phyloP scores from a whole-genome alignment of 1,140 invertebrate species.

The Drosophila ohnishii region DNA sequence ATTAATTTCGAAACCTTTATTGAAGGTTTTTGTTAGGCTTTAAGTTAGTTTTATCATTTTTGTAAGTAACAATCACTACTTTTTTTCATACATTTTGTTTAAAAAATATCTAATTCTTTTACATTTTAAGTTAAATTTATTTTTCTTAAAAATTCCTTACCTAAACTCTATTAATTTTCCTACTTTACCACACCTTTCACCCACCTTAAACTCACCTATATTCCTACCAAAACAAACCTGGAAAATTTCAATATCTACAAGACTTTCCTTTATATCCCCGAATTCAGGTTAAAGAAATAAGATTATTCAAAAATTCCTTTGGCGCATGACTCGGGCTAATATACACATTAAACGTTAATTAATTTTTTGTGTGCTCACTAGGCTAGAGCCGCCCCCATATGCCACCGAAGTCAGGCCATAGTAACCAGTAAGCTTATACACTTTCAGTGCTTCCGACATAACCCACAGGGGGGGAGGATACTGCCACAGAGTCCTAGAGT shows the following conservation, averaged over 20 bases:
- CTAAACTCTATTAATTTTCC: accelerated
- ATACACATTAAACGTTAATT: slow-evolving; percentile 40
- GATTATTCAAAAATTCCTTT: slow-evolving; percentile 7
- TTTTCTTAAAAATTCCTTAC: no score
- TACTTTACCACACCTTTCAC: not conserved
- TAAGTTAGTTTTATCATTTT: no score
- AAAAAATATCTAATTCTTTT: not conserved
- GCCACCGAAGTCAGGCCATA: slow-evolving; percentile 7
- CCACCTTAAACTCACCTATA: not conserved
- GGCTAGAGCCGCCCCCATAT: not conserved
- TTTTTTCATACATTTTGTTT: not conserved
- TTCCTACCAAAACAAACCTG: not conserved
- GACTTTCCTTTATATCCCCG: not conserved
- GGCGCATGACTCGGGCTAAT: slow-evolving; percentile 32
- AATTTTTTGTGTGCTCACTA: slow-evolving; percentile 30
- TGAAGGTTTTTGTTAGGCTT: no score
- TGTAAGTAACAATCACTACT: not conserved
- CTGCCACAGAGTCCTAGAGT: slow-evolving; percentile 2
- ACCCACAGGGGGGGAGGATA: slow-evolving; percentile 11
- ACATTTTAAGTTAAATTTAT: not conserved
- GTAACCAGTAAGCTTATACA: slow-evolving; percentile 26
- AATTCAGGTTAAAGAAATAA: slow-evolving; percentile 1
- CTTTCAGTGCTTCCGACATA: slow-evolving; percentile 25
- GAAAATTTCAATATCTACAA: not conserved
- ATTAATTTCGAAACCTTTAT: not conserved